These are phyloP conservation scores for Sebastes minor DNA, from an alignment of 2,797 vertebrate genomes.

Conservation along the genomic window DNA sequence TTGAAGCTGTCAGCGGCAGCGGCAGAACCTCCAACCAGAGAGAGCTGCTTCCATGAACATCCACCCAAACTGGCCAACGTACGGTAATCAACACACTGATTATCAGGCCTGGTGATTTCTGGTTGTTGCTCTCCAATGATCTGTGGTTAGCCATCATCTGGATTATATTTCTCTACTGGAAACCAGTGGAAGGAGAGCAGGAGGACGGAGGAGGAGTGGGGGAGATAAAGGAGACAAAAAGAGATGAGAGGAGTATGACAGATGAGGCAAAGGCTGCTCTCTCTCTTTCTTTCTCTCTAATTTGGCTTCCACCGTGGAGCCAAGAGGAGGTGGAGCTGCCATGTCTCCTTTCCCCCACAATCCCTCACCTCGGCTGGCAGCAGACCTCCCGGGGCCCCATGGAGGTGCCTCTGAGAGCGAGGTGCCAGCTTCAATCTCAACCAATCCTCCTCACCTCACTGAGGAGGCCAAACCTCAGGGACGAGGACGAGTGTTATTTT, in stretches of 20 bases:
- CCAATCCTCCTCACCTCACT: constrained; percentile 80
- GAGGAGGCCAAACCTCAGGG: constrained; percentile 12
- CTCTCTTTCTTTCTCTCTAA: constrained; percentile 74
- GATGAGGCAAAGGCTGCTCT: constrained; percentile 79
- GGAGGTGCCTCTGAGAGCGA: constrained; percentile 75
- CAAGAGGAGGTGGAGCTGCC: constrained; percentile 90
- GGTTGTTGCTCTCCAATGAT: constrained; percentile 29
- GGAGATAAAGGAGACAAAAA: constrained; percentile 52
- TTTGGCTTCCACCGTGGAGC: constrained; percentile 85
- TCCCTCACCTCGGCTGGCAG: constrained; percentile 83
- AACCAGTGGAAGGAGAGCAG: constrained; percentile 7
- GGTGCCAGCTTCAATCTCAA: constrained; percentile 91
- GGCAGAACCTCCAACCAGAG: not conserved
- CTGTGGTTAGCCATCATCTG: constrained; percentile 81
- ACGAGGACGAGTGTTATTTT: not conserved
- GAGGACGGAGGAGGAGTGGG: not conserved
- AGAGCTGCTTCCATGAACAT: not conserved
- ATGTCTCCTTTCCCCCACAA: constrained; percentile 88
- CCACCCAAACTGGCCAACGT: not conserved
- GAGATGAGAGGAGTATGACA: constrained; percentile 52
- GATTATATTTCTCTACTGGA: constrained; percentile 85
- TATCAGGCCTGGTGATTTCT: constrained; percentile 41
- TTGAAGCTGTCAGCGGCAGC: constrained; percentile 26
- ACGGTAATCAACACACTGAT: constrained; percentile 28
- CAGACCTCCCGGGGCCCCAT: constrained; percentile 78